phyloP scores from a whole-genome alignment of 2,797 vertebrate genomes.

The Hirundo rustica region DNA sequence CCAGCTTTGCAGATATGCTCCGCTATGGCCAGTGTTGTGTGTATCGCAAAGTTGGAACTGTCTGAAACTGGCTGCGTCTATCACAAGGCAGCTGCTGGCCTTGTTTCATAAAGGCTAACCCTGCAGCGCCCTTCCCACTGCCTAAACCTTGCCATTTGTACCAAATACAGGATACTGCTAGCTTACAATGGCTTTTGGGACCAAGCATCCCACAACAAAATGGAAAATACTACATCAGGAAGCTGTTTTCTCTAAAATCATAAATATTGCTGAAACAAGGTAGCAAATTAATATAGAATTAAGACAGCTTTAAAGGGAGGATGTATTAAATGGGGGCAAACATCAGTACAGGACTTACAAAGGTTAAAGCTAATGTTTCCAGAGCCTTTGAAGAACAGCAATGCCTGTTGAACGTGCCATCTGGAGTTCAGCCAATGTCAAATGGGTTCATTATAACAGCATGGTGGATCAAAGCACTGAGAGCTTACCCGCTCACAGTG shows the following conservation, averaged over 20 bases:
- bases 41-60: accelerated
- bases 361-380: background rate
- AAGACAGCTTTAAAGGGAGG: background rate
- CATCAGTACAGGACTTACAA: background rate
- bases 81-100: background rate
- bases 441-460: background rate
- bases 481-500: background rate
- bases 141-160: background rate
- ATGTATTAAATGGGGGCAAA: background rate
- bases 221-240: background rate
- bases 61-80: background rate
- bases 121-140: accelerated
- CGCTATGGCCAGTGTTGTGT: background rate
- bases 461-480: background rate
- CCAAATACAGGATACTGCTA: background rate
- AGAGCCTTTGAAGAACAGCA: background rate
- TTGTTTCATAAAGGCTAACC: background rate
- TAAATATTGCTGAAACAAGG: background rate
- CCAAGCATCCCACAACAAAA: background rate
- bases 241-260: background rate
- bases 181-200: background rate
- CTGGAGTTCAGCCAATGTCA: background rate
- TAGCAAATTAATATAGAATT: background rate
- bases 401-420: background rate
- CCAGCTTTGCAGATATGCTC: background rate